These are phyloP conservation scores for Okamejei kenojei DNA, from an alignment of 2,797 vertebrate genomes.

Conservation along the genomic window DNA sequence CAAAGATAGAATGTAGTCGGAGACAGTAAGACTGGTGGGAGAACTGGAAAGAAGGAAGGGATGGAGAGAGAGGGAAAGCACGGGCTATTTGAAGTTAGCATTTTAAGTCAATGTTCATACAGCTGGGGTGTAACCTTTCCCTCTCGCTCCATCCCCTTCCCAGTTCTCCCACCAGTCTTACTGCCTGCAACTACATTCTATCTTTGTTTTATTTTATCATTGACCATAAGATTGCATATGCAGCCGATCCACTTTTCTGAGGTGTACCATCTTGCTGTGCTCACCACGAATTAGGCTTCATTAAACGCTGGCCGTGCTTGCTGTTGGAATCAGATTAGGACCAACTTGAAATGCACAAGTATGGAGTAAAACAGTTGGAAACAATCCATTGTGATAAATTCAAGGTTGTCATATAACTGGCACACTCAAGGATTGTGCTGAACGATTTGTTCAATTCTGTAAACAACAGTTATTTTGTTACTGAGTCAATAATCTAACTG, in stretches of 20 bases:
- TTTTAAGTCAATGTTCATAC: not conserved
- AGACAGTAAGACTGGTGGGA: too few relatives aligned
- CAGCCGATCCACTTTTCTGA: not conserved
- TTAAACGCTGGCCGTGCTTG: not conserved
- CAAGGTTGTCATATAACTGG: constrained; percentile 29
- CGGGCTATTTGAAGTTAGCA: too few relatives aligned
- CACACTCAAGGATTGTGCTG: not conserved
- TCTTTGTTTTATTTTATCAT: not conserved
- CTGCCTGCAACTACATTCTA: too few relatives aligned
- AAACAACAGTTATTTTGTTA: constrained; percentile 10
- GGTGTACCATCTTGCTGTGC: not conserved
- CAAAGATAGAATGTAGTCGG: too few relatives aligned
- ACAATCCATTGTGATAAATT: not conserved
- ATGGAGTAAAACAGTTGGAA: not conserved
- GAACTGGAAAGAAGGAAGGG: too few relatives aligned
- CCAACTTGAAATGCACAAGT: not conserved
- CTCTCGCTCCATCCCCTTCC: too few relatives aligned
- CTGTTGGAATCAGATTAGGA: not conserved
- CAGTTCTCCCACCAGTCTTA: too few relatives aligned
- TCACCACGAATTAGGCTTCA: not conserved
- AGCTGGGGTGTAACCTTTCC: too few relatives aligned
- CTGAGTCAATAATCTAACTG: not conserved
- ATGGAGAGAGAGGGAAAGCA: too few relatives aligned
- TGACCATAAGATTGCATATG: not conserved
- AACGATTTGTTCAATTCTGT: constrained; percentile 24